These are phyloP conservation scores for Telmatochromis brachygnathus DNA, from an alignment of 2,113 vertebrate species.

Conservation along the genomic window DNA sequence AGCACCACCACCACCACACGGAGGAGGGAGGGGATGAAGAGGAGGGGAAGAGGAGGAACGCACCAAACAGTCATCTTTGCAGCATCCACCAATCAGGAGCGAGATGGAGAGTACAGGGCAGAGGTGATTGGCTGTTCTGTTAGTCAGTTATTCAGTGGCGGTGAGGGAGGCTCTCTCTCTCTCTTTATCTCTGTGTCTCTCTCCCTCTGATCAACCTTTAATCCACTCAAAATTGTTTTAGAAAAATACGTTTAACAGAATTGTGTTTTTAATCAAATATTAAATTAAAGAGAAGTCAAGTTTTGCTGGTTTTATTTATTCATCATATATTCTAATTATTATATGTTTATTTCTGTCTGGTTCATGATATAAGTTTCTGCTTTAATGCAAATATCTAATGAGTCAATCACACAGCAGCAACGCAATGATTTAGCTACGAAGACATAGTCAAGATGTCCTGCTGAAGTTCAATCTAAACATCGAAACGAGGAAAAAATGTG, in stretches of 20 bases:
- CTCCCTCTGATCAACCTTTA: background rate
- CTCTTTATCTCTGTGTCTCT: background rate
- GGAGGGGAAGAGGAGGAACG: background rate
- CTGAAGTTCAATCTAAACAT: background rate
- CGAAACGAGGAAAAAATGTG: accelerated
- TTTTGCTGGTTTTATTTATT: background rate
- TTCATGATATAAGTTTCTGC: background rate
- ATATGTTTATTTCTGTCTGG: background rate
- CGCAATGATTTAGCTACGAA: accelerated
- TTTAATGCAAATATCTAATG: background rate
- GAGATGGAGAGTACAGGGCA: background rate
- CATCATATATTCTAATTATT: background rate
- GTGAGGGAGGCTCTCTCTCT: background rate
- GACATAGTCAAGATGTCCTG: background rate
- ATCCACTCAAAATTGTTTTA: background rate
- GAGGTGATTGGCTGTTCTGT: background rate
- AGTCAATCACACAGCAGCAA: background rate
- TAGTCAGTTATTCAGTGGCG: background rate
- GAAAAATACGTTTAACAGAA: background rate
- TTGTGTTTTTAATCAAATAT: background rate
- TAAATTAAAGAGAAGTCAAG: background rate
- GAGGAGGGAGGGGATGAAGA: background rate
- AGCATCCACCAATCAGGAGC: slow-evolving; percentile 22
- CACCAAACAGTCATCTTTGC: background rate
- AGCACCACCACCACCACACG: slow-evolving; percentile 21